A percentile compares a stretch with the other conserved stretches of the same genome.
Conservation (phyloP, 2,797 vertebrate species). For the Australoheros facetus region DNA sequence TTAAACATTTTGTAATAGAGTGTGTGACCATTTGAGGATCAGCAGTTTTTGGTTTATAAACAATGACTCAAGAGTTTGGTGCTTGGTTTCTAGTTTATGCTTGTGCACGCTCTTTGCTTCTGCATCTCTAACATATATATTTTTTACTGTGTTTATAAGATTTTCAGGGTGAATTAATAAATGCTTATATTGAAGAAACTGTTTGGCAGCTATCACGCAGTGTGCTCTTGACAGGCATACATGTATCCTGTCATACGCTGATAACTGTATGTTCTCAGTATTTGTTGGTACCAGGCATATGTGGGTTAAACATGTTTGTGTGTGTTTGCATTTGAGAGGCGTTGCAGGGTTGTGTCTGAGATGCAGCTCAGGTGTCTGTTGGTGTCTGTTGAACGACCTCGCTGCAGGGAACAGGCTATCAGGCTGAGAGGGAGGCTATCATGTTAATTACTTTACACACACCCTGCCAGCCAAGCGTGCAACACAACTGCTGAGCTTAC, state of each 20-base stretch:
- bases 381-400: constrained; percentile 78
- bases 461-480: constrained; percentile 74
- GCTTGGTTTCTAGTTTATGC: background rate
- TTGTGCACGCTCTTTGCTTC: background rate
- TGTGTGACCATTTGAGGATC: background rate
- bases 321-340: constrained; percentile 68
- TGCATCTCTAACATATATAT: constrained; percentile 5
- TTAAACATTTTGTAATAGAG: background rate
- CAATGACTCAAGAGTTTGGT: background rate
- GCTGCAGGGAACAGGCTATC: constrained; percentile 81
- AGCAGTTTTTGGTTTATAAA: background rate
- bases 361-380: constrained; percentile 76
- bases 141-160: constrained; percentile 24
- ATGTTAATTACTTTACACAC: constrained; percentile 83
- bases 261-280: constrained; percentile 48
- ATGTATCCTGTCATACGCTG: constrained; percentile 49
- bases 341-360: constrained; percentile 68
- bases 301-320: constrained; percentile 53
- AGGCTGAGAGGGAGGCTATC: constrained; percentile 79
- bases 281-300: constrained; percentile 57
- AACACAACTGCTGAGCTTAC: constrained; percentile 69
- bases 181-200: constrained; percentile 35
- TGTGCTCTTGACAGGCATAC: constrained; percentile 43
- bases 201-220: constrained; percentile 34
- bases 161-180: constrained; percentile 54